phyloP scores from a whole-genome alignment of 2,797 vertebrate species.

The Chaetophractus vellerosus region DNA sequence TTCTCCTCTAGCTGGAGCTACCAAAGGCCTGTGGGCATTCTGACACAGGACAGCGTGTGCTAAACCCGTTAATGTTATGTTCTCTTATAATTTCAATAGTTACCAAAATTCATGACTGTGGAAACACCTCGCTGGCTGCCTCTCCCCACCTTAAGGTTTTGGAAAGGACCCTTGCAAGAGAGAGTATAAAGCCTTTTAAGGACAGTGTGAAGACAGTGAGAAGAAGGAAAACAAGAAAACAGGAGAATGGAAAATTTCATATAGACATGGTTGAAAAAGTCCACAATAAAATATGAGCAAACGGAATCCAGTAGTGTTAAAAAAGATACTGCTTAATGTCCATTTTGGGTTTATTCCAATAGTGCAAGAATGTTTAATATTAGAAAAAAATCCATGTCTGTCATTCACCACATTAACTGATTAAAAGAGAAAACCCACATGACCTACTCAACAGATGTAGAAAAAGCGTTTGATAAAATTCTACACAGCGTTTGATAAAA shows the following conservation, averaged over 20 bases:
- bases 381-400: neutral
- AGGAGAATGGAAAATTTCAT: neutral
- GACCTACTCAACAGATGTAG: neutral
- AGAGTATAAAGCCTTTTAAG: neutral
- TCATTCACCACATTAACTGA: neutral
- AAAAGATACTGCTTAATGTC: neutral
- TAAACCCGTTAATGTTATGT: no score
- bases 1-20: neutral
- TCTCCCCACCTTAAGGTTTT: rapidly evolving
- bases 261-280: neutral
- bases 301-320: neutral
- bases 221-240: neutral
- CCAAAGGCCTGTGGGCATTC: neutral
- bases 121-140: neutral
- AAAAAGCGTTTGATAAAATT: constrained; percentile 24
- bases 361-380: neutral
- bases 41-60: no score
- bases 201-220: neutral
- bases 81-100: neutral
- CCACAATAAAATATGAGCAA: neutral
- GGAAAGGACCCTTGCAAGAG: neutral
- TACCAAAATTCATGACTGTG: no score
- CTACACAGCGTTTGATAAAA: constrained; percentile 1
- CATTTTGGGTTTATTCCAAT: no score
- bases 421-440: neutral